These are phyloP conservation scores for Drosophila limbata DNA, from an alignment of 2,888 invertebrate genomes.

Conservation along the genomic window DNA sequence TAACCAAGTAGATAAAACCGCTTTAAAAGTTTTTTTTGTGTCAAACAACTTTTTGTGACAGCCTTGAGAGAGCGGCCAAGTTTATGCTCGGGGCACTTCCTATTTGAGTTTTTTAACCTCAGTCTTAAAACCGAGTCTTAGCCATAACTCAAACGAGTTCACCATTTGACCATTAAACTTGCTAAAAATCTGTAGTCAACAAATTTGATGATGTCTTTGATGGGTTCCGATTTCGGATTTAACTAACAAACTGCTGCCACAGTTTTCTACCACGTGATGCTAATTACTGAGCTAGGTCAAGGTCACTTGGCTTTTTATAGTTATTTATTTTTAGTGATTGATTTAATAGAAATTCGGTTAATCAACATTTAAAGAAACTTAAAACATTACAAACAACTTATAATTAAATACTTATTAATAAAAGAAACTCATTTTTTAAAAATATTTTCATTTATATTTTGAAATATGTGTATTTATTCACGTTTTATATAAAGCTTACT, in stretches of 20 bases:
- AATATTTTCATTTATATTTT: neutral
- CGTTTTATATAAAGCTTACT: neutral
- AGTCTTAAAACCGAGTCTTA: constrained; percentile 46
- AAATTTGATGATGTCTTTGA: constrained; percentile 15
- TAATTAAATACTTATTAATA: neutral
- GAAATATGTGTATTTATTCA: neutral
- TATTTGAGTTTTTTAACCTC: constrained; percentile 73
- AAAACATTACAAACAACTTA: neutral
- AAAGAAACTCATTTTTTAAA: too few species aligned
- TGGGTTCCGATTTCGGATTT: constrained; percentile 6
- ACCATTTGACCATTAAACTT: constrained; percentile 28
- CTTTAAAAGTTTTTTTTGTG: constrained; percentile 16
- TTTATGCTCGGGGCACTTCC: constrained; percentile 54
- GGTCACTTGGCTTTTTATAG: constrained; percentile 19
- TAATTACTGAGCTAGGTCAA: constrained; percentile 44
- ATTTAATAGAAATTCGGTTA: neutral
- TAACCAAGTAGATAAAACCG: neutral
- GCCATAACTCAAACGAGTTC: constrained; percentile 35
- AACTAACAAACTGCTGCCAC: constrained; percentile 19
- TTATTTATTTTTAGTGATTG: neutral
- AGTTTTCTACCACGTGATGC: constrained; percentile 1
- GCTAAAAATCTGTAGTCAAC: constrained; percentile 6
- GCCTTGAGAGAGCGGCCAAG: constrained; percentile 54
- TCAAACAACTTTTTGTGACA: constrained; percentile 1
- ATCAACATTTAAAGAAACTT: neutral